Evolutionary conservation across 2,888 invertebrate genomes (phyloP), one percentile per base, ranked within the genome.

Genomic region (Cerastis leucographa): DNA sequence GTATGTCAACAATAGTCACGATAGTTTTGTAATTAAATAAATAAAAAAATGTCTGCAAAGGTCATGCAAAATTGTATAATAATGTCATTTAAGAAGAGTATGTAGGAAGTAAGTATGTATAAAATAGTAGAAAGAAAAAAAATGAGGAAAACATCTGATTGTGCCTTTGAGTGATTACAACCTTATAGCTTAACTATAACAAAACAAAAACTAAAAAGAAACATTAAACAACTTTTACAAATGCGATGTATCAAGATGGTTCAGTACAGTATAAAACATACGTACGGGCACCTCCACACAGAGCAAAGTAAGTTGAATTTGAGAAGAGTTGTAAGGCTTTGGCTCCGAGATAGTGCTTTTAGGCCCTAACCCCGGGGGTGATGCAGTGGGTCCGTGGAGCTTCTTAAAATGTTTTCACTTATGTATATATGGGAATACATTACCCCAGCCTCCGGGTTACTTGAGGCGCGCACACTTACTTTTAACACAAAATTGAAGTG

Each of bases 271-370:
- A 92, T 81, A 91, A 85, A 89, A 91, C 91, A 93, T 92, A 91
- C 90, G 90, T 92, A 91, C 93, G 94, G 93, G 95, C 92, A 95
- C 93, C 94, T 95, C 92, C 91, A 93, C 93, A 93, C 92, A 92
- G 94, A 95, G 96, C 92, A 95, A 96, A 96, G 96, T 96, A 96
- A 96, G 95, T 96, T 95, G 96, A 96, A 96, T 97, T 97, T 95
- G 96, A 96, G 96, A 96, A 95, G 96, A 97, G 96, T 96, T 96
- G 96, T 96, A 96, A 95, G 95, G 96, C 96, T 96, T 96, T 96
- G 96, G 95, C 96, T 96, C 92, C 89, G 95, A 95, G 97, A 97
- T 97, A 97, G 97, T 97, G 97, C 97, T 97, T 96, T 97, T 96
- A 97, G 96, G 96, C 96, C 95, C 95, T 96, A 96, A 96, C 96